Evolutionary conservation across 2,113 vertebrate genomes (phyloP), one percentile per base, ranked within the genome.

Genomic region (Cettia cetti): DNA sequence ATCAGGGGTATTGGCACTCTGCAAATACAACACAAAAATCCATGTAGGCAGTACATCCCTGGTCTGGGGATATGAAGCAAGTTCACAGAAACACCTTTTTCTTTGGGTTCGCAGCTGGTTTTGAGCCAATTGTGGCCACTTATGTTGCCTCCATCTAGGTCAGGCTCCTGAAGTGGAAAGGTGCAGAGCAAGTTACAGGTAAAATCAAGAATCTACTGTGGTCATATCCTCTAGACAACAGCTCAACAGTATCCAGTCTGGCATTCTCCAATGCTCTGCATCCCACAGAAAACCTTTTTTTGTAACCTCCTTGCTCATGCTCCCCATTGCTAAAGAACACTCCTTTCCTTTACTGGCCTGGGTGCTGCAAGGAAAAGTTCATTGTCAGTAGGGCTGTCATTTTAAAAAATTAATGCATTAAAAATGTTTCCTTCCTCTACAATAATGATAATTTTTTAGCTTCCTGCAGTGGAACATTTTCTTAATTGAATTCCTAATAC

Each of bases 401-500:
- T 92, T 85, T 4, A 24, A 86, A 94, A 87, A 92, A 88, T 47
- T 82, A 88, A 80, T 77, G 44, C 40, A 90, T 91, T 93, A 54
- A 80, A 94, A 95, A 90, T 76, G 40, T 95, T 97, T 97, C 92
- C 93, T 95, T 96, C 90, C 94, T 93, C 92, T 95, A 57, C 66
- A 82, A 47, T 95, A 91, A 96, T 88, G 75, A 76, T 87, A 91
- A 79, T 82, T 94, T 90, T 54, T 91, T 75, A 95, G 71, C 94
- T 97, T 97, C 95, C 90, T 95, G 91, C 75, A 91, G 71, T 83
- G 71, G 84, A 97, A 92, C 94, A 86, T 97, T 95, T 88, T 93
- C 91, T 94, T 95, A 97, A 97, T 91, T 96, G 87, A 95, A 97
- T 96, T 96, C 87, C 35, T 90, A 63, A 87, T 95, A 91, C 82